A percentile compares a stretch with the other conserved stretches of the same genome.
Evolutionary conservation across 53 echinoderm and acorn worm genomes (phyloP).

Genomic region (Hippasteria phrygiana): DNA sequence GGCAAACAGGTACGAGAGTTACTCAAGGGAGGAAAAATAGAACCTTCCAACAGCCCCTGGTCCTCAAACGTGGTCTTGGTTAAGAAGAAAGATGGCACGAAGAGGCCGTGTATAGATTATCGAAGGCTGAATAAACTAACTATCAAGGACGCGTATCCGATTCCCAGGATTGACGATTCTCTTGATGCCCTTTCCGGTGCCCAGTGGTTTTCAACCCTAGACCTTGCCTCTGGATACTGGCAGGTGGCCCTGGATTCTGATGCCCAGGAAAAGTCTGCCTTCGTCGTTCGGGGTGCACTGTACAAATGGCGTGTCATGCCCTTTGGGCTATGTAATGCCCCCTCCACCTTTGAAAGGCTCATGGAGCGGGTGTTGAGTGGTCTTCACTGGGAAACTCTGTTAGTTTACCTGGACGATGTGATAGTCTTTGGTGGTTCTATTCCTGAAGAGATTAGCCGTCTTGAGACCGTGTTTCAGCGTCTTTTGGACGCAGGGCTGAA

Average conservation of each 20-base stretch:
- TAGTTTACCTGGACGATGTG: slow-evolving; percentile 41
- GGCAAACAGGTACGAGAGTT: slow-evolving; percentile 35
- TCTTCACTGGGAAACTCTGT: slow-evolving; percentile 48
- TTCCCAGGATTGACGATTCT: slow-evolving; percentile 69
- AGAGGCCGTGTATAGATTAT: slow-evolving; percentile 69
- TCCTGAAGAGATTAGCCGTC: background rate
- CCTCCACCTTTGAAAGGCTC: slow-evolving; percentile 62
- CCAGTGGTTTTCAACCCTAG: slow-evolving; percentile 71
- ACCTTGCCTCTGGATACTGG: slow-evolving; percentile 65
- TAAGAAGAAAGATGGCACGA: slow-evolving; percentile 66
- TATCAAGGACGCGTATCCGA: slow-evolving; percentile 63
- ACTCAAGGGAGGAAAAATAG: slow-evolving; percentile 41
- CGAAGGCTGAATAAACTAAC: slow-evolving; percentile 56
- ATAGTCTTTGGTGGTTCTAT: background rate
- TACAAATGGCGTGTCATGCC: slow-evolving; percentile 67
- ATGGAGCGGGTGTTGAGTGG: slow-evolving; percentile 67
- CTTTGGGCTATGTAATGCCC: slow-evolving; percentile 70
- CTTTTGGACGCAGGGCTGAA: background rate
- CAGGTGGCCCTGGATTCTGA: slow-evolving; percentile 63
- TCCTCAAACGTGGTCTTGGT: slow-evolving; percentile 61
- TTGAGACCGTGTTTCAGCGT: background rate
- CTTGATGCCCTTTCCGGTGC: slow-evolving; percentile 64
- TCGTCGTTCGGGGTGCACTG: slow-evolving; percentile 57
- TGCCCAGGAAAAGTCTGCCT: slow-evolving; percentile 58
- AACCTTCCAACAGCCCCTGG: slow-evolving; percentile 67